Percentiles rank a stretch among this genome's conserved stretches.
phyloP scores from a whole-genome alignment of 2,888 invertebrate species.

The Drosophila neutralis region DNA sequence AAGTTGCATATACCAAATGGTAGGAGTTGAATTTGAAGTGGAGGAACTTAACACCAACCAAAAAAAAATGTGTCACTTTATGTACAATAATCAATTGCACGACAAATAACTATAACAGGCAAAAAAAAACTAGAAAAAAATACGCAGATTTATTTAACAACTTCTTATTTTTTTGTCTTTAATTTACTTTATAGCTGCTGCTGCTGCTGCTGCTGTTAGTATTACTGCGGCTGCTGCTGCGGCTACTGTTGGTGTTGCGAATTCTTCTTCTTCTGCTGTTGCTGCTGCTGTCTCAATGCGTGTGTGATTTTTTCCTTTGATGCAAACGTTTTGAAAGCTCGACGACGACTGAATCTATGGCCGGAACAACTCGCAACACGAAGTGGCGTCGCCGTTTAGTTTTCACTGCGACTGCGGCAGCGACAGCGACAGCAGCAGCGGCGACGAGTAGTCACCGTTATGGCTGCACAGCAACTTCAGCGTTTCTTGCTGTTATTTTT shows the following conservation, averaged over 20 bases:
- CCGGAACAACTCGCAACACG: constrained; percentile 70
- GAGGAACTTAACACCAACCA: constrained; percentile 8
- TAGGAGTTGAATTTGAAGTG: constrained; percentile 5
- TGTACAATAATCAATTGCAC: constrained; percentile 37
- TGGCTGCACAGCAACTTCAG: constrained; percentile 64
- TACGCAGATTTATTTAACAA: background rate
- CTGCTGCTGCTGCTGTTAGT: constrained; percentile 41
- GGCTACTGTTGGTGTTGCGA: constrained; percentile 48
- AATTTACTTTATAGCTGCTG: constrained; percentile 43
- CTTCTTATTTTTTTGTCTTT: constrained; percentile 13
- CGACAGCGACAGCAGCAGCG: constrained; percentile 40
- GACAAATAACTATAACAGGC: background rate
- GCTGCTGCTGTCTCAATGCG: constrained; percentile 34
- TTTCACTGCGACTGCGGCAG: constrained; percentile 23
- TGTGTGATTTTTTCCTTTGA: constrained; percentile 64
- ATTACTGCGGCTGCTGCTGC: constrained; percentile 51
- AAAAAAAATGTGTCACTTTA: constrained; percentile 38
- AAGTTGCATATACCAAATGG: constrained; percentile 22
- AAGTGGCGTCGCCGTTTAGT: constrained; percentile 55
- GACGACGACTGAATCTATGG: constrained; percentile 83
- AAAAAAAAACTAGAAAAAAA: constrained; percentile 24
- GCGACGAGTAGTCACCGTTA: constrained; percentile 54
- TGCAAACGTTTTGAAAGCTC: constrained; percentile 84
- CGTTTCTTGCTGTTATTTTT: constrained; percentile 31
- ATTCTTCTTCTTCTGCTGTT: constrained; percentile 48